Conservation (phyloP, 2,113 vertebrate species). For the Spea bombifrons region DNA sequence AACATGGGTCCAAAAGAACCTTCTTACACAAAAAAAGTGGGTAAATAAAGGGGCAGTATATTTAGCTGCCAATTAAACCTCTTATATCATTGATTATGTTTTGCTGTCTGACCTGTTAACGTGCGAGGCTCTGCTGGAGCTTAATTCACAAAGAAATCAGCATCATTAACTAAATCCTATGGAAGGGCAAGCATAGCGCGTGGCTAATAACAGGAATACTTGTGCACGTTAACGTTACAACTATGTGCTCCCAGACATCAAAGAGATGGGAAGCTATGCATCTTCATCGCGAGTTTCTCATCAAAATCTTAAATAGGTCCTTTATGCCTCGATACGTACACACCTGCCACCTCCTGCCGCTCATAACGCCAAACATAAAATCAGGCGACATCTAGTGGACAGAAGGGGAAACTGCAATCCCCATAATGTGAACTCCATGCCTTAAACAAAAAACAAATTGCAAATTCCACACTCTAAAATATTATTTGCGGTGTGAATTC, state of each 20-base stretch:
- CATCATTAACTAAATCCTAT: conserved; percentile 1
- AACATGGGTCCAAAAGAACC: too few species aligned
- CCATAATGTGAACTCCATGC: too few species aligned
- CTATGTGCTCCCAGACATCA: background rate
- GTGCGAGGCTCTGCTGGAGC: background rate
- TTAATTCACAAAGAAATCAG: background rate
- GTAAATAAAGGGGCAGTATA: too few species aligned
- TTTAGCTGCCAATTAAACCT: too few species aligned
- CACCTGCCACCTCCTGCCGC: background rate
- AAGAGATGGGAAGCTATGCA: background rate
- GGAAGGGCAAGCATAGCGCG: background rate
- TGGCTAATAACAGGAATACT: background rate
- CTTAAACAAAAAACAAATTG: too few species aligned
- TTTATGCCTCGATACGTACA: background rate
- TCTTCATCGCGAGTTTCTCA: background rate
- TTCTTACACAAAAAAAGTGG: too few species aligned
- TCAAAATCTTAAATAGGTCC: background rate
- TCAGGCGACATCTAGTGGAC: conserved; percentile 27
- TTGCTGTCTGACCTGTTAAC: too few species aligned
- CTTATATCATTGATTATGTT: too few species aligned
- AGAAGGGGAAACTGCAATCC: background rate
- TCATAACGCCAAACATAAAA: background rate
- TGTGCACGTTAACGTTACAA: background rate
- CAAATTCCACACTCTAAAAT: too few species aligned
- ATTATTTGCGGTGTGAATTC: too few species aligned